Evolutionary conservation across 2,797 vertebrate species (phyloP).

Genomic region (Caiman crocodilus): DNA sequence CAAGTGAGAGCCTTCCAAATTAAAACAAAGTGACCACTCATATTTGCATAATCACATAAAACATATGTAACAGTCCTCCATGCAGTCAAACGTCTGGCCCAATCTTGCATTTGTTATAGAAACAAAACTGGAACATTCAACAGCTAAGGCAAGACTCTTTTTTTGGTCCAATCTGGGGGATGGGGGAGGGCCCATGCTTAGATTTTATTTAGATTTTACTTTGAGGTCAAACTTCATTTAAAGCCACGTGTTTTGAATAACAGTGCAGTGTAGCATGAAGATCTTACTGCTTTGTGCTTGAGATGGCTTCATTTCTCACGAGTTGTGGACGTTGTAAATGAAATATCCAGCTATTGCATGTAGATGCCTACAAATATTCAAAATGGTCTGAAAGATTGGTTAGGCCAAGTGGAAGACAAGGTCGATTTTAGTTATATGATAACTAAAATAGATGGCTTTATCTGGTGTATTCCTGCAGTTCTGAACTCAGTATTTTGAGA

Average conservation of each 20-base stretch:
- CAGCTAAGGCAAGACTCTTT: background rate
- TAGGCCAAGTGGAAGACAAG: no score
- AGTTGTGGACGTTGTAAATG: conserved; percentile 44
- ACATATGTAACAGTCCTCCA: background rate
- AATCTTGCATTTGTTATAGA: background rate
- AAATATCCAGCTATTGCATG: conserved; percentile 57
- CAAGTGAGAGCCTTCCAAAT: background rate
- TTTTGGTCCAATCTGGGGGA: background rate
- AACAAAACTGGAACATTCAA: background rate
- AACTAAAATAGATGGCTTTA: no score
- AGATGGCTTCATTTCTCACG: conserved; percentile 42
- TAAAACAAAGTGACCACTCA: background rate
- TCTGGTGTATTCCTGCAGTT: no score
- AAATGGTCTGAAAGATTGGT: conserved; percentile 4
- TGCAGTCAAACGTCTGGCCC: background rate
- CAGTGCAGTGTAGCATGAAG: conserved; percentile 37
- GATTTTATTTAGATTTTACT: conserved; percentile 34
- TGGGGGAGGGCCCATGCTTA: no score
- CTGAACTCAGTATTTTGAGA: no score
- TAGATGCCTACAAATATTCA: conserved; percentile 60
- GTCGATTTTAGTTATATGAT: no score
- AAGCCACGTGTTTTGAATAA: conserved; percentile 60
- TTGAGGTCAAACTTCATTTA: conserved; percentile 5
- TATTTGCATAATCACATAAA: background rate
- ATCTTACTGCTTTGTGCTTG: conserved; percentile 28